Percentiles rank a stretch among this genome's conserved stretches.
phyloP scores from a whole-genome alignment of 2,113 vertebrate species.

The Seriola aureovittata region DNA sequence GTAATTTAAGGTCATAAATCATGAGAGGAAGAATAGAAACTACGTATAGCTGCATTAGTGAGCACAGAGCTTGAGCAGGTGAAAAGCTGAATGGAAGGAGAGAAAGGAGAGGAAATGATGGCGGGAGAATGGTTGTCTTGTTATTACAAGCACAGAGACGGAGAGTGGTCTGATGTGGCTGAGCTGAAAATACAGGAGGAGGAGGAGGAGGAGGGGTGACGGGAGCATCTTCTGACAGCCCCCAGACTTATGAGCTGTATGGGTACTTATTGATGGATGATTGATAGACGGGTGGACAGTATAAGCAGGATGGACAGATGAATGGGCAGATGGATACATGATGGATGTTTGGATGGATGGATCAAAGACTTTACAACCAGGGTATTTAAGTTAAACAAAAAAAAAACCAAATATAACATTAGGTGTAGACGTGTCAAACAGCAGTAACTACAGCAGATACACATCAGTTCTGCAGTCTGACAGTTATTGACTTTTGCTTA shows the following conservation, averaged over 20 bases:
- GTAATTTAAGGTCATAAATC: slow-evolving; percentile 53
- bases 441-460: no score
- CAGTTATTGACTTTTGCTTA: background rate
- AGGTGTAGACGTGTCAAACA: no score
- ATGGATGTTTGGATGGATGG: background rate
- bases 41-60: slow-evolving; percentile 13
- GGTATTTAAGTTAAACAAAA: background rate
- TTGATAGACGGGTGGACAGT: no score
- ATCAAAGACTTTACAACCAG: background rate
- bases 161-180: background rate
- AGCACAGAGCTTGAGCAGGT: slow-evolving; percentile 23
- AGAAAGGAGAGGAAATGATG: background rate
- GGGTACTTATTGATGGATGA: background rate
- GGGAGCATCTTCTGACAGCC: slow-evolving; percentile 2
- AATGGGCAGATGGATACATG: no score
- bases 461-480: no score
- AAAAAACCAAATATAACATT: no score
- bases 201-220: background rate
- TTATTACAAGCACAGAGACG: background rate
- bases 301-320: background rate
- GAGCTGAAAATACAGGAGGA: slow-evolving; percentile 12
- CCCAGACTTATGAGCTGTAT: background rate
- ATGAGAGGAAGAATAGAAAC: slow-evolving; percentile 1
- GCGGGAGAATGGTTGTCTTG: background rate
- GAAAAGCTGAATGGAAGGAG: slow-evolving; percentile 7